These are phyloP conservation scores for Bubo blakistoni DNA, from an alignment of 2,113 vertebrate genomes.

Conservation along the genomic window DNA sequence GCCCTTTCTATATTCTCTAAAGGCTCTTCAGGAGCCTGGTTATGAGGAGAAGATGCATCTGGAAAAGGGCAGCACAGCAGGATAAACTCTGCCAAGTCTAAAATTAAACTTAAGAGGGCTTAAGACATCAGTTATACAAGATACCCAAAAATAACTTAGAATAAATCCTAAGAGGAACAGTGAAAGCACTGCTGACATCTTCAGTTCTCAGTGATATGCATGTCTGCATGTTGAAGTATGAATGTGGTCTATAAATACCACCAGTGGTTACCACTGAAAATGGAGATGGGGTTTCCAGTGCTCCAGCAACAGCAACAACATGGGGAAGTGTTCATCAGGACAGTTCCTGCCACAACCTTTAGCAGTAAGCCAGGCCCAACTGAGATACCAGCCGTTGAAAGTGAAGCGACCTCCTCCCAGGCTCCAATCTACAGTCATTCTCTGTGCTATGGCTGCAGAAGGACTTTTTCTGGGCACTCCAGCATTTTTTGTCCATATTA, in stretches of 20 bases:
- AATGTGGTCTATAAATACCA: slow-evolving; percentile 10
- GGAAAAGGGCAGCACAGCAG: slow-evolving; percentile 67
- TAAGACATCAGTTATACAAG: slow-evolving; percentile 70
- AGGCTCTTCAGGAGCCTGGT: slow-evolving; percentile 5
- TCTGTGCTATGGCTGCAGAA: neutral
- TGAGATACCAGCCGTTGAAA: neutral
- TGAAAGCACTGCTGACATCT: slow-evolving; percentile 54
- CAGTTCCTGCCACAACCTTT: neutral
- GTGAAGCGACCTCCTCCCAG: neutral
- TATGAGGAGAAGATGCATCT: slow-evolving; percentile 46
- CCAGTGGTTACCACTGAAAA: neutral
- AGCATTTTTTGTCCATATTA: neutral
- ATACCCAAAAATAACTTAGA: slow-evolving; percentile 66
- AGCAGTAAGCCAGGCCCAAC: neutral
- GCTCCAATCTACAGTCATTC: neutral
- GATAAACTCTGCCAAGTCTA: slow-evolving; percentile 67
- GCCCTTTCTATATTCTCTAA: neutral
- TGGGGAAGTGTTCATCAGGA: neutral
- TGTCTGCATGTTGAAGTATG: slow-evolving; percentile 21
- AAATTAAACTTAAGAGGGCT: slow-evolving; percentile 70
- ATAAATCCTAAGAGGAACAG: slow-evolving; percentile 59
- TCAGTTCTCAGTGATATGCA: slow-evolving; percentile 35
- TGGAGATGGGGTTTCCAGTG: neutral
- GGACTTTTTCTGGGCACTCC: neutral
- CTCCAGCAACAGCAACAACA: neutral